Evolutionary conservation across 2,113 vertebrate species (phyloP), one percentile per base, ranked within the genome.

Genomic region (Sinocyclocheilus anophthalmus): DNA sequence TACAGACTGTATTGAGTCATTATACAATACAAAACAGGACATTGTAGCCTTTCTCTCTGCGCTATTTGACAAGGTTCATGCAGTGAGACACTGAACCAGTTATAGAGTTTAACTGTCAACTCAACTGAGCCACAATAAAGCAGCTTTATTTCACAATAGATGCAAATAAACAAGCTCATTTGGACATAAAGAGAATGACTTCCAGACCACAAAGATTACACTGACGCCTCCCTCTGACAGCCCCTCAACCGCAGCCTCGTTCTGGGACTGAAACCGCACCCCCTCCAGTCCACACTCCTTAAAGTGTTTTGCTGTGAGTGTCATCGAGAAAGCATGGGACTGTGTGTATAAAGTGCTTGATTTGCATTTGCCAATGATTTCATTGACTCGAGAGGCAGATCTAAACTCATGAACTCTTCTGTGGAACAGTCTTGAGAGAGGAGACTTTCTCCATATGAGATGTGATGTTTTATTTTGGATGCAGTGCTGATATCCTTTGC

Each of bases 101-200:
- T 87, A 59, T 18, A 53, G n/a, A 84, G 55, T 20, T 33, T 8
- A 87, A 81, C 81, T 33, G 22, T 9, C 48, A 82, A 55, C 30
- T 67, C 57, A 33, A 65, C 37, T 72, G 37, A 42, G 55, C 76
- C 75, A 81, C 39, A 81, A 78, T 84, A 84, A 76, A 77, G 61
- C 75, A 84, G 80, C 30, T 33, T 83, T 72, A 12, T 53, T 77
- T 86, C 57, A 80, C 76, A 85, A 81, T 69, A 67, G 70, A 84
- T 85, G 79, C 53, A 77, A 88, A 85, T 78, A 88, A 83, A 85
- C 39, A 63, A 67, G 39, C 59, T 55, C 14, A 82, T 73, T 84
- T 87, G 24, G 12, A 59, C 80, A 76, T 75, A 33, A 42, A 72
- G 30, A 73, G 57, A 91, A 87, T 81, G 69, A 63, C 75, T 88